A percentile compares a stretch with the other conserved stretches of the same genome.
These are phyloP conservation scores for Eueides isabella DNA, from an alignment of 1,140 invertebrate species.

Conservation along the genomic window DNA sequence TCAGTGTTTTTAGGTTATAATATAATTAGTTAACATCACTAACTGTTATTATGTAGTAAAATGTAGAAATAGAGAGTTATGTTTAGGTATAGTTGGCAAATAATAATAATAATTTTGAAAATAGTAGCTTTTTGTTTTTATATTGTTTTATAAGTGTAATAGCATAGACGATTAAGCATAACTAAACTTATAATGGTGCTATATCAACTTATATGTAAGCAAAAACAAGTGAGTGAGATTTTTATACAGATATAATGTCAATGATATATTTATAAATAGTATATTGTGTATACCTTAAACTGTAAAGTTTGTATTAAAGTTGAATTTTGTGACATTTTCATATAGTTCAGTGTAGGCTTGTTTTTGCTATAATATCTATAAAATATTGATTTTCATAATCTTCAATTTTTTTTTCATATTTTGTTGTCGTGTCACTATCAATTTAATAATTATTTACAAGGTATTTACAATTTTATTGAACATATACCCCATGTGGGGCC, in stretches of 20 bases:
- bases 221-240: slow-evolving; percentile 20
- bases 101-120: background rate
- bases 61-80: slow-evolving; percentile 16
- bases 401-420: slow-evolving; percentile 4
- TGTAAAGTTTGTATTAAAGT: too few species aligned
- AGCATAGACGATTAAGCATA: slow-evolving; percentile 2
- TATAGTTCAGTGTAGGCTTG: slow-evolving; percentile 9
- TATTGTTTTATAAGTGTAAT: background rate
- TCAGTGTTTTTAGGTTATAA: too few species aligned
- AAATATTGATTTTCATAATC: slow-evolving; percentile 3
- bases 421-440: slow-evolving; percentile 15
- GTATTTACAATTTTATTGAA: background rate
- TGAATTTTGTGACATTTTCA: too few species aligned
- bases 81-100: background rate
- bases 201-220: slow-evolving; percentile 26
- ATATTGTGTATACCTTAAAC: background rate
- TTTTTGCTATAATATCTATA: slow-evolving; percentile 27
- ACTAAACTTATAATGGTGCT: slow-evolving; percentile 27
- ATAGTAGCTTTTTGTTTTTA: background rate
- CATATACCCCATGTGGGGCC: background rate
- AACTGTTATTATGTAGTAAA: background rate
- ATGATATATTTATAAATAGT: slow-evolving; percentile 3
- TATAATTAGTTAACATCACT: too few species aligned
- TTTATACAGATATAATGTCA: background rate
- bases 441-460: slow-evolving; percentile 8